Evolutionary conservation across 2,797 vertebrate genomes (phyloP).

Genomic region (Okamejei kenojei): DNA sequence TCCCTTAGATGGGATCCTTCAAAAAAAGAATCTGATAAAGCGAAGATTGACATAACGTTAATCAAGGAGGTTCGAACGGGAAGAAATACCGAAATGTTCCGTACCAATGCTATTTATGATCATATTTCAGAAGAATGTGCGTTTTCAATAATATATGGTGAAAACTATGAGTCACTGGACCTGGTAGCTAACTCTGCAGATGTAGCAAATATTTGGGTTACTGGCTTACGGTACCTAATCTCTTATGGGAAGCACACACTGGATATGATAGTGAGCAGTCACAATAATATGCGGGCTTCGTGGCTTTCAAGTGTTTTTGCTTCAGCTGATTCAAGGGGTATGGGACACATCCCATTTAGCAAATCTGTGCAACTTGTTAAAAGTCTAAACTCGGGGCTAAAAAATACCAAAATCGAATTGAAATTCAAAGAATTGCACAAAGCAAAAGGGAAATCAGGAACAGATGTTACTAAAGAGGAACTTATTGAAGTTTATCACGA

Average conservation of each 20-base stretch:
- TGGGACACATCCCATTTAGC: conserved; percentile 72
- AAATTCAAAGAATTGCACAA: conserved; percentile 96
- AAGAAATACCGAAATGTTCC: conserved; percentile 95
- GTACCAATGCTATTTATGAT: conserved; percentile 91
- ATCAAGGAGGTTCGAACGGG: conserved; percentile 94
- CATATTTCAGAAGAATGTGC: conserved; percentile 97
- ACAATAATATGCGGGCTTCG: conserved; percentile 88
- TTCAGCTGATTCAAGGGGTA: conserved; percentile 66
- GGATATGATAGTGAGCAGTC: conserved; percentile 90
- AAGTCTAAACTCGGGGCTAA: conserved; percentile 84
- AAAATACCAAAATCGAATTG: conserved; percentile 89
- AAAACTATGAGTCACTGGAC: conserved; percentile 93
- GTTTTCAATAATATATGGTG: conserved; percentile 91
- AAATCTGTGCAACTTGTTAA: conserved; percentile 81
- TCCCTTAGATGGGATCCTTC: conserved; percentile 94
- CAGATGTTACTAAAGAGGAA: conserved; percentile 79
- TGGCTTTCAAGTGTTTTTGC: conserved; percentile 89
- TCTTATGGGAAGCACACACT: conserved; percentile 93
- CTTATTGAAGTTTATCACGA: conserved; percentile 97
- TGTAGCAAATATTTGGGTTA: conserved; percentile 94
- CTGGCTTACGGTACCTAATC: conserved; percentile 90
- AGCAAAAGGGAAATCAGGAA: conserved; percentile 76
- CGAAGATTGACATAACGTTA: conserved; percentile 91
- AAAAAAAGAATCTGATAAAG: conserved; percentile 96
- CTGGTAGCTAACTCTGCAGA: conserved; percentile 94